These are phyloP conservation scores for Macrostomum cliftonense DNA, from an alignment of 2,888 invertebrate species.

Conservation along the genomic window DNA sequence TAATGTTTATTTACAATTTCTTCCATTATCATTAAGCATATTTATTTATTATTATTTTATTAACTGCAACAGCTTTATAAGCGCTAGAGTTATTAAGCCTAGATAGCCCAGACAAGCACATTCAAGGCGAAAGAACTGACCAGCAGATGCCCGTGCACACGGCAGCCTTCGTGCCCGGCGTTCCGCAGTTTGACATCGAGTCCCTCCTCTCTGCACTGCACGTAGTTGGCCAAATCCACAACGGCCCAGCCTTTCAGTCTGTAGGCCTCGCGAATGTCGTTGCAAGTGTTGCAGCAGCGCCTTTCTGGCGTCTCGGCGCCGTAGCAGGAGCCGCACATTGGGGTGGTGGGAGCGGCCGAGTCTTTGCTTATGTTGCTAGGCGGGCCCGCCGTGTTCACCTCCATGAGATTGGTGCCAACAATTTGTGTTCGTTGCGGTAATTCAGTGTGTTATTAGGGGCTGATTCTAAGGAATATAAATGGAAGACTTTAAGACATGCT, in stretches of 20 bases:
- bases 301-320: slow-evolving; percentile 51
- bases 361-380: slow-evolving; percentile 13
- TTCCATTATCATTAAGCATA: too few species aligned
- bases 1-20: too few species aligned
- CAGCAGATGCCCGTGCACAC: slow-evolving; percentile 76
- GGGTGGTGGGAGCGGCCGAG: slow-evolving; percentile 11
- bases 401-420: too few species aligned
- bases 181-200: background rate
- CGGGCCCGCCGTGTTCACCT: background rate
- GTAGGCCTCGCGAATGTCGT: slow-evolving; percentile 81
- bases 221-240: slow-evolving; percentile 56
- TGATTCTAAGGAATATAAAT: too few species aligned
- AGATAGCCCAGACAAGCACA: background rate
- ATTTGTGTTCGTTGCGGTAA: too few species aligned
- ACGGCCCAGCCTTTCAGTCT: slow-evolving; percentile 66
- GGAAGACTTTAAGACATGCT: too few species aligned
- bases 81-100: too few species aligned
- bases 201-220: slow-evolving; percentile 63
- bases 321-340: slow-evolving; percentile 74
- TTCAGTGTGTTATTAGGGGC: too few species aligned
- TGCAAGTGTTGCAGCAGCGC: slow-evolving; percentile 90
- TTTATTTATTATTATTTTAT: too few species aligned
- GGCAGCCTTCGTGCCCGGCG: slow-evolving; percentile 62
- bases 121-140: slow-evolving; percentile 72
- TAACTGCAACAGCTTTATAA: too few species aligned